Percentiles rank a stretch among this genome's conserved stretches.
phyloP scores from a whole-genome alignment of 2,888 invertebrate species.

The Dryocosmus kuriphilus region DNA sequence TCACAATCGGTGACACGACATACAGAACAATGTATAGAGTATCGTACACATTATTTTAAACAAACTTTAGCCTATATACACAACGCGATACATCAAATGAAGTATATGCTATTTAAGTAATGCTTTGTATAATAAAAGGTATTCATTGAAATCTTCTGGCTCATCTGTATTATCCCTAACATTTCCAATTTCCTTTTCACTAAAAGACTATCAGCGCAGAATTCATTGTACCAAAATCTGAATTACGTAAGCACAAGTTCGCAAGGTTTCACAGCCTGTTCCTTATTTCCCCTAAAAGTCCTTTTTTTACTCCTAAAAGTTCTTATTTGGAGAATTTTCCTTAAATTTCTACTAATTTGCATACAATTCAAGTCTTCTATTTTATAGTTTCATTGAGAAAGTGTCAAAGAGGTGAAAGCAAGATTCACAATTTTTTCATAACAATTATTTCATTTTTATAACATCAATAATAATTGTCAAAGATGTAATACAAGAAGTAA shows the following conservation, averaged over 20 bases:
- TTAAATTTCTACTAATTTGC: too few species aligned
- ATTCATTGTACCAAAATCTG: background rate
- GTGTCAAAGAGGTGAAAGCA: too few species aligned
- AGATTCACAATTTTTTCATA: too few species aligned
- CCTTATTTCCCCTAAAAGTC: background rate
- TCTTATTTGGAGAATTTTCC: too few species aligned
- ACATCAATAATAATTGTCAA: too few species aligned
- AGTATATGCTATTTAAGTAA: conserved; percentile 76
- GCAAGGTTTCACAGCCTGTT: too few species aligned
- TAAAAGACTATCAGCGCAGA: background rate
- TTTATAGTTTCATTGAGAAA: too few species aligned
- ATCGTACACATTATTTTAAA: conserved; percentile 71
- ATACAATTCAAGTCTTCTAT: too few species aligned
- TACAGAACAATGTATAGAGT: conserved; percentile 68
- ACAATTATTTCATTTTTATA: too few species aligned
- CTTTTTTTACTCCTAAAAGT: too few species aligned
- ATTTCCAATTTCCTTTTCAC: background rate
- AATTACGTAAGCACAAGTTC: too few species aligned
- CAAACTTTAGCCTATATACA: conserved; percentile 66
- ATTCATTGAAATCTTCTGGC: conserved; percentile 63
- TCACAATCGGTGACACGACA: conserved; percentile 64
- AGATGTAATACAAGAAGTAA: too few species aligned
- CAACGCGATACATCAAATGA: conserved; percentile 63
- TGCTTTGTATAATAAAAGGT: conserved; percentile 77
- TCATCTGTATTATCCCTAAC: background rate